Percentiles rank a stretch among this genome's conserved stretches.
phyloP scores from a whole-genome alignment of 2,113 vertebrate species.

The Catharus minimus region DNA sequence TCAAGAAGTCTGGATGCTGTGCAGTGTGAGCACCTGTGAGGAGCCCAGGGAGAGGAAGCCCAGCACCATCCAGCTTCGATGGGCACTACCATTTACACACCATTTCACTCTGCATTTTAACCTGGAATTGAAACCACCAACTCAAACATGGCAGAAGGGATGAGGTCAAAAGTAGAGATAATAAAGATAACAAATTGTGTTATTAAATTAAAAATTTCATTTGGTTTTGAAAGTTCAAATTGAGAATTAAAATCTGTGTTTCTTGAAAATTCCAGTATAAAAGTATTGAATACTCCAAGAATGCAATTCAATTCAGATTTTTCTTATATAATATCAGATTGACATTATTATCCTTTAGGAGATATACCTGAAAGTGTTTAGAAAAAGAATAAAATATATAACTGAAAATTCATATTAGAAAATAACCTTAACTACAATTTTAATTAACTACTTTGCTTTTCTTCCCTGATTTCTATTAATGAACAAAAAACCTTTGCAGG shows the following conservation, averaged over 20 bases:
- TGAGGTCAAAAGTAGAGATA: background rate
- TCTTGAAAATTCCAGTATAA: background rate
- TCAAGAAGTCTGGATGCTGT: background rate
- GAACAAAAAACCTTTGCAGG: background rate
- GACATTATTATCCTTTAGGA: background rate
- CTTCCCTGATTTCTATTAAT: background rate
- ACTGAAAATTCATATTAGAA: background rate
- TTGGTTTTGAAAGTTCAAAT: background rate
- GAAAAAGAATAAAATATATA: background rate
- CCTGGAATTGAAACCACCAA: fast-evolving
- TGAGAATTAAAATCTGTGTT: background rate
- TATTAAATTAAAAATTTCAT: background rate
- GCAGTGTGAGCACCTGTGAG: background rate
- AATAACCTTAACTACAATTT: background rate
- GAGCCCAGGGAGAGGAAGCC: background rate
- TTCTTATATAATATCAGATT: background rate
- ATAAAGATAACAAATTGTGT: background rate
- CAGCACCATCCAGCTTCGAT: background rate
- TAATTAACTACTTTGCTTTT: background rate
- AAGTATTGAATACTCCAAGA: background rate
- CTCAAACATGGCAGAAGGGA: background rate
- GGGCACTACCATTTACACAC: fast-evolving
- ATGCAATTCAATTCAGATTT: background rate
- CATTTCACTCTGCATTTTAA: fast-evolving
- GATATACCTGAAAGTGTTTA: background rate